A percentile compares a stretch with the other conserved stretches of the same genome.
These are phyloP conservation scores for Phortica magna DNA, from an alignment of 2,888 invertebrate species.

Conservation along the genomic window DNA sequence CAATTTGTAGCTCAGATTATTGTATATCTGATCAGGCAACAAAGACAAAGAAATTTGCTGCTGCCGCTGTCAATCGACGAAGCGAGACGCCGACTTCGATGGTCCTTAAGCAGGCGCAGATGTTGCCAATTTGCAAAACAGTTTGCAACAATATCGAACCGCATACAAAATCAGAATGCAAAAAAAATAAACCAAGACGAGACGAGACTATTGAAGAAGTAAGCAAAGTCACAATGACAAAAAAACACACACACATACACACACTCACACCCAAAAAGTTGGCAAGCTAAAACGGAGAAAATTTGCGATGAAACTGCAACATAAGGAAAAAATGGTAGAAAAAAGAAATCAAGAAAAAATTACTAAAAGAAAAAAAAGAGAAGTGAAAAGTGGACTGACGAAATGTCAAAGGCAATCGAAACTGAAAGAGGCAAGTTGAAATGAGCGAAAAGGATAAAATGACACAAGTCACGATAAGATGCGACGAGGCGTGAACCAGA, in stretches of 20 bases:
- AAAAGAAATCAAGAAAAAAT: not conserved
- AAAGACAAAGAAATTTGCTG: not conserved
- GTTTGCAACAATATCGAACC: conserved; percentile 10
- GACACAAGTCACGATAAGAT: too few relatives aligned
- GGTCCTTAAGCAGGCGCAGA: conserved; percentile 12
- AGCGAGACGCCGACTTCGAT: not conserved
- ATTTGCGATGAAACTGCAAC: too few relatives aligned
- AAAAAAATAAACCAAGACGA: not conserved
- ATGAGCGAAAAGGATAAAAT: too few relatives aligned
- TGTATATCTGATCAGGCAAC: not conserved
- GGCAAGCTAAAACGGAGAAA: too few relatives aligned
- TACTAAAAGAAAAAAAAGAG: not conserved
- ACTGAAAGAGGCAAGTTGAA: too few relatives aligned
- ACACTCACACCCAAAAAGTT: too few relatives aligned
- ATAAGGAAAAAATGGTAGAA: too few relatives aligned
- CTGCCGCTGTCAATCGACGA: not conserved
- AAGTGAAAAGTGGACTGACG: not conserved
- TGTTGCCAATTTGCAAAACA: conserved; percentile 21
- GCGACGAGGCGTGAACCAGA: too few relatives aligned
- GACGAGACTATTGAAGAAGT: not conserved
- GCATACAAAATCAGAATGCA: not conserved
- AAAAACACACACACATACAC: not conserved
- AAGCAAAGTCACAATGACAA: not conserved
- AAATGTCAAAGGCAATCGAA: too few relatives aligned
- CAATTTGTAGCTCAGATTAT: too few relatives aligned